Conservation (phyloP, 2,888 invertebrate species). For the Heliconius aoede region DNA sequence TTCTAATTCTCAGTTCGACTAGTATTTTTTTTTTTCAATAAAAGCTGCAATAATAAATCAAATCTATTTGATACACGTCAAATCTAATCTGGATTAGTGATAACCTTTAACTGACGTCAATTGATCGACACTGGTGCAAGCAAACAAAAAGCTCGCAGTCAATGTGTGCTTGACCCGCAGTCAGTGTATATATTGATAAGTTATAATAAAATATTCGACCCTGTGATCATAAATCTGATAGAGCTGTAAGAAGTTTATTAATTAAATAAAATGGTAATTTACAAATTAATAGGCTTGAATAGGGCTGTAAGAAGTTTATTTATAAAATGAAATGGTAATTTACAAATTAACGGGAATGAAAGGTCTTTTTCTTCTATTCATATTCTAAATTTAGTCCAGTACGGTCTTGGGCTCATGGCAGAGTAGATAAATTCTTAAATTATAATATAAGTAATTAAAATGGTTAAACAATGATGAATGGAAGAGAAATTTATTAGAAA, state of each 20-base stretch:
- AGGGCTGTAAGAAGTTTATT: neutral
- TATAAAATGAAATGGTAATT: neutral
- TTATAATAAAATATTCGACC: conserved; percentile 32
- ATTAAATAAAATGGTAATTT: neutral
- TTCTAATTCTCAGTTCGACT: neutral
- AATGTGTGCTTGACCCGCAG: conserved; percentile 43
- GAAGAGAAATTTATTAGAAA: conserved; percentile 7
- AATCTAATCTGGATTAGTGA: conserved; percentile 57
- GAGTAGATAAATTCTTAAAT: too few species aligned
- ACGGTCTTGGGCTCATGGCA: too few species aligned
- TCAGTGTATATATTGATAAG: conserved; percentile 25
- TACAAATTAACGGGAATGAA: neutral
- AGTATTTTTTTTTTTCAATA: neutral
- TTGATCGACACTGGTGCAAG: conserved; percentile 70
- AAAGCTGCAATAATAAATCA: neutral
- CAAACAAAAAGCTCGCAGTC: conserved; percentile 71
- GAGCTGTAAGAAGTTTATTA: neutral
- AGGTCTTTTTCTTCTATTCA: neutral
- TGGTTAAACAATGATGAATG: neutral
- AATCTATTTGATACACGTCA: conserved; percentile 37
- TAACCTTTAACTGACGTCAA: conserved; percentile 79
- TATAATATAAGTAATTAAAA: neutral
- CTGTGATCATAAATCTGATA: conserved; percentile 17
- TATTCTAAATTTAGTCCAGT: too few species aligned
- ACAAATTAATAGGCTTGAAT: too few species aligned